Evolutionary conservation across 1,140 invertebrate species (phyloP).

Genomic region (Anastrepha obliqua): DNA sequence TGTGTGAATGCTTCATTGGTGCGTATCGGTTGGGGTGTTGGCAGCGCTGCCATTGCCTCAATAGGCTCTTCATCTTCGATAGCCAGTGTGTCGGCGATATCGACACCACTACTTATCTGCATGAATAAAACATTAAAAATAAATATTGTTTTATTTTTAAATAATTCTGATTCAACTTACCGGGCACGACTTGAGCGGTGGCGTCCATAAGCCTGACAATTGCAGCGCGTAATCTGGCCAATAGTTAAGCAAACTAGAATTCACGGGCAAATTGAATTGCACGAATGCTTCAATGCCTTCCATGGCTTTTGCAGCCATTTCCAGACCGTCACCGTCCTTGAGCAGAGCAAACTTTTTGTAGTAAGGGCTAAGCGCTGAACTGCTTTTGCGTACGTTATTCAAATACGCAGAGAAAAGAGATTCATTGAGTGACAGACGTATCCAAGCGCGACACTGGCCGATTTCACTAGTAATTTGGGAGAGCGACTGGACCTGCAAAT

Average conservation of each 20-base stretch:
- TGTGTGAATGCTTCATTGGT: constrained; percentile 71
- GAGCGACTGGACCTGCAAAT: constrained; percentile 77
- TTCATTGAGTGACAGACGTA: constrained; percentile 91
- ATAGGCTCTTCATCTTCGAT: constrained; percentile 7
- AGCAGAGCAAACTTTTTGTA: constrained; percentile 87
- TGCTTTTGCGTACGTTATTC: constrained; percentile 83
- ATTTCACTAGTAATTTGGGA: constrained; percentile 91
- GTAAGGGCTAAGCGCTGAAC: constrained; percentile 83
- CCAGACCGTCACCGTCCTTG: constrained; percentile 85
- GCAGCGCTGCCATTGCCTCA: constrained; percentile 74
- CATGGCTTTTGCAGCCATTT: constrained; percentile 84
- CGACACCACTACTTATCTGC: constrained; percentile 77
- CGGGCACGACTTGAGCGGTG: constrained; percentile 83
- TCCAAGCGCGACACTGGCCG: constrained; percentile 92
- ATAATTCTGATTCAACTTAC: constrained; percentile 68
- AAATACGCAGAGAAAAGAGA: constrained; percentile 90
- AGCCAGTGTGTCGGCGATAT: constrained; percentile 83
- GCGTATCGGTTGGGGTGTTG: constrained; percentile 72
- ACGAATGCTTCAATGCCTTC: constrained; percentile 85
- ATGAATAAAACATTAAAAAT: constrained; percentile 48
- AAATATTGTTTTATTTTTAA: constrained; percentile 55
- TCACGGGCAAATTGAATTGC: constrained; percentile 88
- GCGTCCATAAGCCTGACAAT: constrained; percentile 89
- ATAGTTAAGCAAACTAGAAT: constrained; percentile 91
- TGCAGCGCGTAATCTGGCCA: constrained; percentile 91